These are phyloP conservation scores for Drosophila rubida DNA, from an alignment of 2,888 invertebrate genomes.

Conservation along the genomic window DNA sequence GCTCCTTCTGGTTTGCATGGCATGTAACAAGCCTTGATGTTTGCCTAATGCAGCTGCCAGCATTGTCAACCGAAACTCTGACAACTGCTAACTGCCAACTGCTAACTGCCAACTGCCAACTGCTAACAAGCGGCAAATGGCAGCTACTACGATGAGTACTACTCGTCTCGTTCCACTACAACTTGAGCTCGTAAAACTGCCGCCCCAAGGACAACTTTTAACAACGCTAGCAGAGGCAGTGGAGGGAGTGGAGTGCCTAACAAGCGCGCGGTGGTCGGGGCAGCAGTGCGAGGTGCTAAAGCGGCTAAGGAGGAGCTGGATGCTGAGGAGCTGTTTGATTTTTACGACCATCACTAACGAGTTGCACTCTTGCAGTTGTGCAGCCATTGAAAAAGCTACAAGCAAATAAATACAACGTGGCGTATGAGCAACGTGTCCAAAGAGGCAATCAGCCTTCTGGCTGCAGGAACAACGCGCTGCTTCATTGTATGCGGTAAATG, in stretches of 20 bases:
- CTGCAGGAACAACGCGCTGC: slow-evolving; percentile 24
- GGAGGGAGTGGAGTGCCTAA: slow-evolving; percentile 26
- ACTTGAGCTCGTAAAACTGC: slow-evolving; percentile 69
- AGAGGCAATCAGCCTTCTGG: slow-evolving; percentile 61
- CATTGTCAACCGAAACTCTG: slow-evolving; percentile 70
- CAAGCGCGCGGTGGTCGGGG: slow-evolving; percentile 6
- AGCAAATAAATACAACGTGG: slow-evolving; percentile 69
- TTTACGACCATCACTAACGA: slow-evolving; percentile 71
- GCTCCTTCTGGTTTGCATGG: not conserved
- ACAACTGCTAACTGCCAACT: slow-evolving; percentile 52
- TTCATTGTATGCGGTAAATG: not conserved
- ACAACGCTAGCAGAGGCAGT: slow-evolving; percentile 52
- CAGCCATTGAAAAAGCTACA: slow-evolving; percentile 16
- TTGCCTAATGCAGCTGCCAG: slow-evolving; percentile 66
- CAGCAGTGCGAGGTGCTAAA: not conserved
- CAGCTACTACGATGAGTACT: slow-evolving; percentile 38
- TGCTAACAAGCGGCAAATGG: slow-evolving; percentile 73
- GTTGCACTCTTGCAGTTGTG: slow-evolving; percentile 65
- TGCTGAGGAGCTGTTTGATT: slow-evolving; percentile 63
- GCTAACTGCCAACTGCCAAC: slow-evolving; percentile 60
- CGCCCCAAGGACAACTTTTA: slow-evolving; percentile 70
- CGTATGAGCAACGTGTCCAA: slow-evolving; percentile 58
- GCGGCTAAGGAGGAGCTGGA: not conserved
- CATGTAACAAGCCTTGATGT: slow-evolving; percentile 43
- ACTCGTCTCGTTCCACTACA: slow-evolving; percentile 25